Conservation (phyloP, 2,797 vertebrate species). For the Rousettus madagascariensis region DNA sequence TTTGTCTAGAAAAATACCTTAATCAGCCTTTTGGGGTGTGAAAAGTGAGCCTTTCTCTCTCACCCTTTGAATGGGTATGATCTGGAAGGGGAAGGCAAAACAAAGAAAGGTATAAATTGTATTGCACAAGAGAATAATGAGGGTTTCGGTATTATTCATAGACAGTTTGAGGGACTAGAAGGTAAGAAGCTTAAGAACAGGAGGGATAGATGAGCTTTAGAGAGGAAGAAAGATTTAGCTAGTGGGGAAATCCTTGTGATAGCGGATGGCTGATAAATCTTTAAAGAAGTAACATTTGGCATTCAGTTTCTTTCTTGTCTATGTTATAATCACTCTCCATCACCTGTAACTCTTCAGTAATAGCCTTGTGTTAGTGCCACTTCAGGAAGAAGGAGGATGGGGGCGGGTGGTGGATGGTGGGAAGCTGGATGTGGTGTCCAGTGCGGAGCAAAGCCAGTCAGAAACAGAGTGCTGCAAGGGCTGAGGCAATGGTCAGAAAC, state of each 20-base stretch:
- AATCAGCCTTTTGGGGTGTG: neutral
- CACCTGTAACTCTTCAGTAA: neutral
- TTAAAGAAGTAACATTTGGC: neutral
- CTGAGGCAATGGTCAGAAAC: neutral
- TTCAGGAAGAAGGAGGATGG: neutral
- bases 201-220: neutral
- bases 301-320: neutral
- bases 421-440: neutral
- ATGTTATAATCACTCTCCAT: neutral
- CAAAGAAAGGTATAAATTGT: neutral
- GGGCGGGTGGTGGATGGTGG: too few relatives aligned
- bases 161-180: neutral
- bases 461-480: neutral
- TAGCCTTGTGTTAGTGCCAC: neutral
- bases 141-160: neutral
- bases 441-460: neutral
- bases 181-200: neutral
- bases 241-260: neutral
- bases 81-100: neutral
- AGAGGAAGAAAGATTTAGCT: neutral
- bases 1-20: neutral
- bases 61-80: neutral
- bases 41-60: neutral
- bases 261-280: neutral
- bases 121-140: neutral